Evolutionary conservation across 2,888 invertebrate genomes (phyloP), one percentile per base, ranked within the genome.

Genomic region (Seira musarum): DNA sequence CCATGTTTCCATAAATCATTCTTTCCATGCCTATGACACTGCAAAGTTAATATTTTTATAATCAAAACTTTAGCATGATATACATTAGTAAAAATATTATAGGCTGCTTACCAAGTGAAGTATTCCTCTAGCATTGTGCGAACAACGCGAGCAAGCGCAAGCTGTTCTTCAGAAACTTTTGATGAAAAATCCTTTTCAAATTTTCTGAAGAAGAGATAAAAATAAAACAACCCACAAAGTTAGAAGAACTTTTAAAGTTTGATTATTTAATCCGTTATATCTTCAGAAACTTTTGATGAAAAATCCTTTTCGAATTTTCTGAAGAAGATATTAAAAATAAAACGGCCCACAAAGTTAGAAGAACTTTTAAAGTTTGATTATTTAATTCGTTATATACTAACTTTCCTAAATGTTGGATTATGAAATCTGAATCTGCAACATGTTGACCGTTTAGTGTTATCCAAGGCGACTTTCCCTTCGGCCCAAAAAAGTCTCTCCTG

Each of bases 361-460:
- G 40, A 40, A 40, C n/a, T n/a, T n/a, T n/a, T n/a, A n/a, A n/a
- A n/a, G n/a, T n/a, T n/a, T n/a, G n/a, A n/a, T n/a, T n/a, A n/a
- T n/a, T n/a, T n/a, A n/a, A n/a, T 30, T 30, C 30, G 30, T 30
- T n/a, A n/a, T n/a, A 21, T 22, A 5, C 30, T 67, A 3, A 68
- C 68, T 68, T 68, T 68, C 5, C 88, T 25, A 89, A 85, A 74
- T 87, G 87, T 61, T 89, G 88, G 8, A 89, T 88, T 75, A 88
- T 87, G 24, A 89, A 84, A 85, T 89, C 88, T 0, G 89, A 89
- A 82, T 89, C 89, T 0, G 88, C 87, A 0, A 89, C 82, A 0
- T 87, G 85, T 46, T 86, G 82, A 0, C 88, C 89, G 80, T 89
- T 88, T 67, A 88, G 87, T 21, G 87, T 87, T 64, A 89, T 88